Percentiles rank a stretch among this genome's conserved stretches.
Evolutionary conservation across 2,113 vertebrate species (phyloP).

Genomic region (Chaenocephalus aceratus): DNA sequence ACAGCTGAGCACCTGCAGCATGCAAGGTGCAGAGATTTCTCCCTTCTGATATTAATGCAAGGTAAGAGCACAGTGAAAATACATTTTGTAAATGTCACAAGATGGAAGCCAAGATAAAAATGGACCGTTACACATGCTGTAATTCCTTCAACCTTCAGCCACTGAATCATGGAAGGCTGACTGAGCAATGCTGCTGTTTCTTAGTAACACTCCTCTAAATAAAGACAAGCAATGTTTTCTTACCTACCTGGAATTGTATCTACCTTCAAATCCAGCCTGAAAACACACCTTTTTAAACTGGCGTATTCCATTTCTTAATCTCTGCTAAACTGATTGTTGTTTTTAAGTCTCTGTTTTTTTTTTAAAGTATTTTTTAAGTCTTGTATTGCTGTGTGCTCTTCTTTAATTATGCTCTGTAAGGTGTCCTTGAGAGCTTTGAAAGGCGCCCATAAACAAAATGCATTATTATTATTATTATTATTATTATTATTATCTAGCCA

Average conservation of each 20-base stretch:
- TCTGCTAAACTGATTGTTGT: too few species aligned
- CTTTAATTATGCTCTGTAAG: too few species aligned
- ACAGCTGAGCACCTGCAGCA: constrained; percentile 42
- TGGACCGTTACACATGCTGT: background rate
- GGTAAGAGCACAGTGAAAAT: constrained; percentile 39
- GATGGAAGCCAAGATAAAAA: constrained; percentile 38
- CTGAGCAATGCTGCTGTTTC: constrained; percentile 17
- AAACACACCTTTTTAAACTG: too few species aligned
- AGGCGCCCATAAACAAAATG: too few species aligned
- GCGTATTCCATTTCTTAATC: too few species aligned
- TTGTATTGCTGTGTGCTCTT: too few species aligned
- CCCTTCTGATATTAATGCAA: constrained; percentile 40
- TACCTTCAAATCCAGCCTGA: too few species aligned
- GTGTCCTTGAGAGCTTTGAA: too few species aligned
- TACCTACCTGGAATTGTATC: background rate
- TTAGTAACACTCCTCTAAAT: constrained; percentile 10
- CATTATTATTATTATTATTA: too few species aligned
- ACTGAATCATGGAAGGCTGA: constrained; percentile 22
- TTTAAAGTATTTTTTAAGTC: too few species aligned
- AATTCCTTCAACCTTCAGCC: constrained; percentile 54
- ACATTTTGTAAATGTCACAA: constrained; percentile 59
- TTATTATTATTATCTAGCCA: background rate
- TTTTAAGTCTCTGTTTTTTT: too few species aligned
- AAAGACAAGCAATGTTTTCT: constrained; percentile 1
- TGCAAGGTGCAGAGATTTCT: constrained; percentile 15